Percentiles rank a stretch among this genome's conserved stretches.
Evolutionary conservation across 2,888 invertebrate genomes (phyloP).

Genomic region (Gerris lacustris): DNA sequence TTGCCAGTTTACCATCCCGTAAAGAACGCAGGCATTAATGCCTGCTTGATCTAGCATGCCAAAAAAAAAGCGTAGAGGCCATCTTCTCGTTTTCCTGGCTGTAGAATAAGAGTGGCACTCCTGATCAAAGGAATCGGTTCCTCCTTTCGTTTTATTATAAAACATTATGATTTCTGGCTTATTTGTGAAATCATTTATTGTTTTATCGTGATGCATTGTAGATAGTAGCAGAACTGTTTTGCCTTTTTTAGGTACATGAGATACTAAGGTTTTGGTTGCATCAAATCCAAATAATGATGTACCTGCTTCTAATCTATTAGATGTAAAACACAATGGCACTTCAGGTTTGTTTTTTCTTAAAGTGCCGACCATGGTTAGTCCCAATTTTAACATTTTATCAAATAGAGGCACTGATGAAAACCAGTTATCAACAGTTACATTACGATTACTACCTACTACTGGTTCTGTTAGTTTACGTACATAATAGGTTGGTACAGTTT

Average conservation of each 20-base stretch:
- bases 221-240: constrained; percentile 21
- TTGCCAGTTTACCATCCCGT: no score
- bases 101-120: constrained; percentile 28
- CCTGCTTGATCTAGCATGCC: constrained; percentile 24
- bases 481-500: not conserved
- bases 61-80: constrained; percentile 30
- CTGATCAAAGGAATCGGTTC: constrained; percentile 30
- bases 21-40: no score
- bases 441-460: constrained; percentile 19
- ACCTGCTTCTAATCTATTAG: not conserved
- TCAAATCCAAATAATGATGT: constrained; percentile 14
- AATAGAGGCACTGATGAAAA: constrained; percentile 26
- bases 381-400: constrained; percentile 23
- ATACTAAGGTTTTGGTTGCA: constrained; percentile 15
- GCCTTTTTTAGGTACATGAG: constrained; percentile 14
- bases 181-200: constrained; percentile 26
- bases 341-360: constrained; percentile 30
- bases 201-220: constrained; percentile 13
- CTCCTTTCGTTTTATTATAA: constrained; percentile 31
- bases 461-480: constrained; percentile 10
- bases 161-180: constrained; percentile 30
- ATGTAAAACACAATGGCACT: constrained; percentile 30
- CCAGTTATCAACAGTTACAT: constrained; percentile 24
- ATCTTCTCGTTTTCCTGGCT: constrained; percentile 29
- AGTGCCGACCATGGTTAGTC: constrained; percentile 22